Evolutionary conservation across 2,888 invertebrate species (phyloP), one percentile per base, ranked within the genome.

Genomic region (Phalangium opilio): DNA sequence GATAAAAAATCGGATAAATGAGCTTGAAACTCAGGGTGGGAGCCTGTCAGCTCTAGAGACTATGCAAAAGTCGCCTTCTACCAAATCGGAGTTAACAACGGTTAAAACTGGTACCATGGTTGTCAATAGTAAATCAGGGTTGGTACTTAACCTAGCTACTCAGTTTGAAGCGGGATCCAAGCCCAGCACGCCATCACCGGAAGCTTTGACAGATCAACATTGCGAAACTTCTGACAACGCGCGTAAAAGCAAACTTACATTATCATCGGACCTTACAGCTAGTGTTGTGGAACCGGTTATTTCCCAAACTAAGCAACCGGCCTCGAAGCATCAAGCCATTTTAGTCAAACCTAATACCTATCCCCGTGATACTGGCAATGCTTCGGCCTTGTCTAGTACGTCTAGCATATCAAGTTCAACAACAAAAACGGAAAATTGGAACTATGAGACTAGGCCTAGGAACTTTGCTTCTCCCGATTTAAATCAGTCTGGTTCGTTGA

Each of bases 1-100:
- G 19, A 80, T 81, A 47, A 78, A 78, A 58, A 78, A 78, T 57
- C 75, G 80, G 57, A 78, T 83, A 36, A 76, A 73, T 63, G 81
- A 81, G 63, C 72, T 83, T 56, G 83, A 84, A 67, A 70, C 49
- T 3, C 56, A 57, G 18, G 54, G 49, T 5, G 35, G 45, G 18
- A 44, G 46, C 12, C 34, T 45, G 2, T 39, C 49, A 21, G 34
- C 51, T 32, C 41, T 12, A 14, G 40, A 27, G n/a, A n/a, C n/a
- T n/a, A n/a, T n/a, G 17, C 27, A 27, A 27, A 49, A 47, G 44
- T 14, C 43, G 7, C 48, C 49, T 18, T 21, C 35, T 17, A 33
- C 14, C n/a, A 51, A 53, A 44, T 43, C 21, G 27, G 51, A 51
- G 35, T 14, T 50, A 20, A 50, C 51, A 41, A 47, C 48, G 4